Evolutionary conservation across 2,113 vertebrate species (phyloP).

Genomic region (Bungarus multicinctus): DNA sequence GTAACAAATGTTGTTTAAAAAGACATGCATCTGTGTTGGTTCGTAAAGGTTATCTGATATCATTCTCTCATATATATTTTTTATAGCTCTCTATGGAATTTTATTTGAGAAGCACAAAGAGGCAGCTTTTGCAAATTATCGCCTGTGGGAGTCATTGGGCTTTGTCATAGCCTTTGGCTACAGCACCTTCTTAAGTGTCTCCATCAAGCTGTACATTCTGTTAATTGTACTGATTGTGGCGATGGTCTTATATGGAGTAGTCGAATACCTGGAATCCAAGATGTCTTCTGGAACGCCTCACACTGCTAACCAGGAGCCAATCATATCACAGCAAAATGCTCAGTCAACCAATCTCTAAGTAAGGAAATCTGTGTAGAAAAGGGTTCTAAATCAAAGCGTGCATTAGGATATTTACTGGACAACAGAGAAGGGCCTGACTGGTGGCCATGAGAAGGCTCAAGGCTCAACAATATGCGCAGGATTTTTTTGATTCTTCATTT

Average conservation of each 20-base stretch:
- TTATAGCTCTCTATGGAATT: constrained; percentile 83
- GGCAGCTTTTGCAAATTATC: constrained; percentile 92
- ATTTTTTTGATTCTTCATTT: not conserved
- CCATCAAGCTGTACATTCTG: constrained; percentile 82
- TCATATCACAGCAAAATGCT: not conserved
- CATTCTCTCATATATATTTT: not conserved
- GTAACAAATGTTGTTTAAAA: not conserved
- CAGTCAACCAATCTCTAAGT: not conserved
- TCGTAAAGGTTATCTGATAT: not conserved
- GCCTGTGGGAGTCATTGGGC: constrained; percentile 91
- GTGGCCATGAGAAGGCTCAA: not conserved
- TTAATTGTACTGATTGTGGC: constrained; percentile 71
- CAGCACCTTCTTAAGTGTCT: constrained; percentile 81
- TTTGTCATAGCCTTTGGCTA: constrained; percentile 88
- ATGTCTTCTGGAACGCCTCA: not conserved
- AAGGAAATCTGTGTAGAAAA: not conserved
- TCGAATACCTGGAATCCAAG: constrained; percentile 77
- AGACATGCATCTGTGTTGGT: accelerated
- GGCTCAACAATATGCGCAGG: not conserved
- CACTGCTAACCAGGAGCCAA: constrained; percentile 6
- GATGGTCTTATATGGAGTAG: constrained; percentile 67
- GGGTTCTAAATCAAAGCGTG: not conserved
- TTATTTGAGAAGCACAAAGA: constrained; percentile 85
- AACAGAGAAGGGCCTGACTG: not conserved
- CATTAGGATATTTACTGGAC: not conserved